A percentile compares a stretch with the other conserved stretches of the same genome.
These are phyloP conservation scores for Tretioscincus oriximinensis DNA, from an alignment of 2,113 vertebrate genomes.

Conservation along the genomic window DNA sequence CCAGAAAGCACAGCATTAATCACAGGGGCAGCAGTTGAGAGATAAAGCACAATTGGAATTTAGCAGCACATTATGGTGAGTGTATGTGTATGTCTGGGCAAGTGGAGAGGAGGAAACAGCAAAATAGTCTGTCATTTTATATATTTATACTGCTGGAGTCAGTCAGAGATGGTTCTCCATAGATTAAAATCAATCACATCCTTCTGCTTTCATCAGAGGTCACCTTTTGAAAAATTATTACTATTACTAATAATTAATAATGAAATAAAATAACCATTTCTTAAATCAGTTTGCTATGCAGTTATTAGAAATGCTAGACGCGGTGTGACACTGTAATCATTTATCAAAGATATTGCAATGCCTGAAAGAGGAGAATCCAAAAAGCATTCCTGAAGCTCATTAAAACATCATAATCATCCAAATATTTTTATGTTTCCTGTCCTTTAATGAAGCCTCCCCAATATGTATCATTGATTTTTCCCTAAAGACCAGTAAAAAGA, in stretches of 20 bases:
- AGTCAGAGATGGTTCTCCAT: conserved; percentile 49
- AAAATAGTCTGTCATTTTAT: conserved; percentile 74
- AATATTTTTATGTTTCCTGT: not conserved
- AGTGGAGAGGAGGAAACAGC: conserved; percentile 39
- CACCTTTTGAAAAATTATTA: conserved; percentile 50
- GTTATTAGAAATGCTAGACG: not conserved
- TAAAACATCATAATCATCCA: not conserved
- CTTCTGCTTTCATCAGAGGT: conserved; percentile 69
- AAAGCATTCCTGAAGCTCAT: not conserved
- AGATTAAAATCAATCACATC: conserved; percentile 76
- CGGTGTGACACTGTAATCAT: not conserved
- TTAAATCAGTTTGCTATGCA: conserved; percentile 7
- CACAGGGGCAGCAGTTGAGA: conserved; percentile 66
- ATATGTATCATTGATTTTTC: not conserved
- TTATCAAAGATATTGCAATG: not conserved
- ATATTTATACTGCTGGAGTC: conserved; percentile 65
- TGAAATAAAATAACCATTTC: not conserved
- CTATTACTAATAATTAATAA: no score
- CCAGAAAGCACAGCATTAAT: conserved; percentile 72
- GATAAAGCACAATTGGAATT: conserved; percentile 74
- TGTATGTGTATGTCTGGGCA: conserved; percentile 47
- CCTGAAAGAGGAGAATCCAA: not conserved
- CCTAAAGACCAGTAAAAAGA: not conserved
- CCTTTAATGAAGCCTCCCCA: not conserved
- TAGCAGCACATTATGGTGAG: conserved; percentile 59